Evolutionary conservation across 2,888 invertebrate species (phyloP).

Genomic region (Aproaerema taeniolella): DNA sequence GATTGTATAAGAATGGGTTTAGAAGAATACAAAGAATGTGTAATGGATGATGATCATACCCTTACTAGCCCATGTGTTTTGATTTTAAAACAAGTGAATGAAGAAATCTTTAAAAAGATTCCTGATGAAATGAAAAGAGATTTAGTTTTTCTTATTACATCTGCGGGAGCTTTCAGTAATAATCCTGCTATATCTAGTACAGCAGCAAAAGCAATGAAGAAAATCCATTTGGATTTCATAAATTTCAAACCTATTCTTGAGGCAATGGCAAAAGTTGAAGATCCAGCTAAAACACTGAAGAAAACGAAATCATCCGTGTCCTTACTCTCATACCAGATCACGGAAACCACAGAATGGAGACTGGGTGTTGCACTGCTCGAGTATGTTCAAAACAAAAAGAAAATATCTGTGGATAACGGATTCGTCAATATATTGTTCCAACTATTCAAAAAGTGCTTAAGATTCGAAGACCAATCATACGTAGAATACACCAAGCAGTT

Average conservation of each 20-base stretch:
- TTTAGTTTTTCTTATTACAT: conserved; percentile 71
- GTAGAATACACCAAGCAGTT: conserved; percentile 95
- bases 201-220: conserved; percentile 81
- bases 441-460: conserved; percentile 85
- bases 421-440: conserved; percentile 88
- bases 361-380: conserved; percentile 88
- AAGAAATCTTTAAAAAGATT: conserved; percentile 71
- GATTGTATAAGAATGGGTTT: conserved; percentile 74
- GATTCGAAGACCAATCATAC: conserved; percentile 87
- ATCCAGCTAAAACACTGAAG: conserved; percentile 58
- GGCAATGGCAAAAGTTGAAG: conserved; percentile 75
- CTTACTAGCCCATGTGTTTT: conserved; percentile 62
- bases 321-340: conserved; percentile 77
- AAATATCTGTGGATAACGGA: conserved; percentile 80
- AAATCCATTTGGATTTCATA: conserved; percentile 79
- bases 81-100: conserved; percentile 76
- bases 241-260: conserved; percentile 78
- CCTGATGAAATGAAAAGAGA: conserved; percentile 59
- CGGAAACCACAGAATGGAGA: conserved; percentile 85
- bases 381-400: conserved; percentile 90
- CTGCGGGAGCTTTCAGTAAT: conserved; percentile 75
- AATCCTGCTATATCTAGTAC: conserved; percentile 78
- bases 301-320: conserved; percentile 60
- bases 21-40: conserved; percentile 67
- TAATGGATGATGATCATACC: conserved; percentile 48